phyloP scores from a whole-genome alignment of 2,888 invertebrate genomes.

The Aleiodes alternator region DNA sequence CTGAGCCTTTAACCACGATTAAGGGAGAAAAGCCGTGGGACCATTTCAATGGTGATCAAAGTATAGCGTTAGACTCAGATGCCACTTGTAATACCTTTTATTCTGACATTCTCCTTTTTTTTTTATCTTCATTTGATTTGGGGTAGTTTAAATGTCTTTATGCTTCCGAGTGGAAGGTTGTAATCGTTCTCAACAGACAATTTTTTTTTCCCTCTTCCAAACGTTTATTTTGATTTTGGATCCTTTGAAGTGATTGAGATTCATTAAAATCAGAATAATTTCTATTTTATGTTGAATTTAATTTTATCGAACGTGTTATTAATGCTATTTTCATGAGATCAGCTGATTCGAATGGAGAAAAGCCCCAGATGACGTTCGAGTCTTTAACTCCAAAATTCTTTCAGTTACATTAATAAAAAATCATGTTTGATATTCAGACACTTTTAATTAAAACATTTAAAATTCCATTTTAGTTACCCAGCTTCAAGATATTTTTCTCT shows the following conservation, averaged over 20 bases:
- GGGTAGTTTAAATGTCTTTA: conserved; percentile 8
- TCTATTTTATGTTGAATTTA: background rate
- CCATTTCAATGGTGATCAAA: conserved; percentile 40
- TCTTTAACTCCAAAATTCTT: too few species aligned
- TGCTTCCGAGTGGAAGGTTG: conserved; percentile 11
- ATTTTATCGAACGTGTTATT: too few species aligned
- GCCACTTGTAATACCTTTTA: conserved; percentile 36
- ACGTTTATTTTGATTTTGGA: conserved; percentile 1
- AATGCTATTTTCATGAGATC: too few species aligned
- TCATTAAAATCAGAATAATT: background rate
- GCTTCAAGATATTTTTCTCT: too few species aligned
- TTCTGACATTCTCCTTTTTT: conserved; percentile 20
- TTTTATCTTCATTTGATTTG: background rate
- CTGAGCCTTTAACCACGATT: conserved; percentile 59
- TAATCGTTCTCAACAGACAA: conserved; percentile 16
- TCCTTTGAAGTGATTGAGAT: background rate
- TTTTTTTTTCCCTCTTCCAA: background rate
- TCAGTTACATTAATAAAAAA: too few species aligned
- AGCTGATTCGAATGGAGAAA: too few species aligned
- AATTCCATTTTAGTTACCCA: too few species aligned
- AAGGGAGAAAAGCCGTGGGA: conserved; percentile 39
- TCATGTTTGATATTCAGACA: too few species aligned
- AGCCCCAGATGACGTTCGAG: too few species aligned
- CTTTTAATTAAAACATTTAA: too few species aligned
- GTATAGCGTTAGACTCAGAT: conserved; percentile 37